Evolutionary conservation across 2,888 invertebrate genomes (phyloP), one percentile per base, ranked within the genome.

Genomic region (Pyrgus malvae): DNA sequence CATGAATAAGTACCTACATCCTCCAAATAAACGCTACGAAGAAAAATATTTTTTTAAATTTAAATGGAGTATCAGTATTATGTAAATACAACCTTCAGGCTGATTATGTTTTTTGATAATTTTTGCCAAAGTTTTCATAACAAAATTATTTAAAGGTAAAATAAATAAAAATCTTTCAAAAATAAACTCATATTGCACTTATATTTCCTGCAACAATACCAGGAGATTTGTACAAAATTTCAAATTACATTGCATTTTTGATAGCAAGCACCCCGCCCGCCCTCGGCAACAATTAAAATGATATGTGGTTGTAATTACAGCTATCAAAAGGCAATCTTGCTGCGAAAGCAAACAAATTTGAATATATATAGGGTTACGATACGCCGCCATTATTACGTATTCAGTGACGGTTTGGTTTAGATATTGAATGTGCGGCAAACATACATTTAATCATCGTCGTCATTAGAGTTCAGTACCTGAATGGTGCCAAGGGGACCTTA

Each of bases 301-400:
- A 58, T 55, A 57, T 59, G 57, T 55, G 53, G 54, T 46, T 55
- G 57, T 63, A 62, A 69, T 68, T 66, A 63, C 56, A 60, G 63
- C 61, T 64, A 67, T 69, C 68, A 66, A 64, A 65, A 67, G 66
- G 68, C 65, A 66, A 67, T 66, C 61, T 68, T 58, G 59, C 45
- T 58, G 58, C 48, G 62, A 59, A 58, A 63, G 60, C 62, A 63
- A 63, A 65, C 63, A 62, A 63, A 67, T 70, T 69, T 69, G 69
- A 70, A 72, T 72, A 66, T 69, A 66, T 70, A 72, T 69, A 67
- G 62, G 59, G 57, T 58, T 56, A 46, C 62, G 56, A 55, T 56
- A 59, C 60, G 63, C 37, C 16, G 37, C 45, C 55, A 38, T 45
- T 51, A 57, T 60, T 57, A 58, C 50, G 61, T 58, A 55, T 55